phyloP scores from a whole-genome alignment of 2,113 vertebrate genomes.

The Macrotus californicus region DNA sequence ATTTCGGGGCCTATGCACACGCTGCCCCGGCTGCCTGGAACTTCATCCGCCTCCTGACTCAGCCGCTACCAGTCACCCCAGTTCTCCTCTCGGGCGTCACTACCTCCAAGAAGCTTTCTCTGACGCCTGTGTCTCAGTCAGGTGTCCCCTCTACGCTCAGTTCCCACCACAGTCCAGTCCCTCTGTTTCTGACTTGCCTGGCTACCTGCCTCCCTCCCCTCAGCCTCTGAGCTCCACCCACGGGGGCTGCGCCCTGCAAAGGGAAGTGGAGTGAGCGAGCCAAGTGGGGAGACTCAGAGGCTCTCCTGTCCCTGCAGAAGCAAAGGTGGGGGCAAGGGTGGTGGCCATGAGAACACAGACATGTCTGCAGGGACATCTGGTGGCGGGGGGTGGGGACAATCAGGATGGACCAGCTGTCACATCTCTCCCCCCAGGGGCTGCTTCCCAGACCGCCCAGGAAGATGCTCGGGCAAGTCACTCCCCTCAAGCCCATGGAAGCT shows the following conservation, averaged over 20 bases:
- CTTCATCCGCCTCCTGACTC: neutral
- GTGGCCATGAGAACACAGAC: neutral
- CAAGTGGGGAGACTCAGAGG: neutral
- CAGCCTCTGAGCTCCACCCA: too few species aligned
- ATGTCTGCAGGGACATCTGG: too few species aligned
- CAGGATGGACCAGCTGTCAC: fast-evolving
- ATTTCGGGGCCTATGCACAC: neutral
- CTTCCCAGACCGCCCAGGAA: neutral
- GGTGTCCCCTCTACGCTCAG: neutral
- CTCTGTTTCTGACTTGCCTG: neutral
- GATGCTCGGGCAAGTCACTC: neutral
- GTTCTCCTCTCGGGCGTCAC: neutral
- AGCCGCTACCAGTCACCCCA: neutral
- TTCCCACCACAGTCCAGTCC: neutral
- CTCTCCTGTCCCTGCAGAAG: neutral
- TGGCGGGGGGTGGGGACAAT: neutral
- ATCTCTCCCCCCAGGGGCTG: neutral
- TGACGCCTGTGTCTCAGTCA: neutral
- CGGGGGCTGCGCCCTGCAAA: too few species aligned
- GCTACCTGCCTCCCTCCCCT: neutral
- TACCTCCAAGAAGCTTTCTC: neutral
- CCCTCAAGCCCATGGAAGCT: neutral
- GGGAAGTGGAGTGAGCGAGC: neutral
- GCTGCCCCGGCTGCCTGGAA: neutral
- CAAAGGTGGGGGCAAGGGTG: neutral